A percentile compares a stretch with the other conserved stretches of the same genome.
Conservation (phyloP, 1,140 invertebrate species). For the Drosophila willistoni region DNA sequence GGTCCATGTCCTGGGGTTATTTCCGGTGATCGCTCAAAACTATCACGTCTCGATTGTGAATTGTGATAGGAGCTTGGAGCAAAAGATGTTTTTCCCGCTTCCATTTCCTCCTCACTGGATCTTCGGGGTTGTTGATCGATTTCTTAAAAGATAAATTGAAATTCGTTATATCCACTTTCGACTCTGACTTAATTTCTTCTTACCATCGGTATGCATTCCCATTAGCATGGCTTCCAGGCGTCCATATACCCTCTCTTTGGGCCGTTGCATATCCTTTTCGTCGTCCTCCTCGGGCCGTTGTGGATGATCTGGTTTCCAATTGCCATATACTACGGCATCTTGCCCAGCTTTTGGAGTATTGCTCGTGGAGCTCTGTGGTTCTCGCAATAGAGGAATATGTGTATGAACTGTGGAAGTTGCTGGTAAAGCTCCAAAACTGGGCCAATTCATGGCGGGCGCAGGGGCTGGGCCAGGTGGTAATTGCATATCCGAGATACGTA, state of each 20-base stretch:
- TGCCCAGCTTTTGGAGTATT: constrained; percentile 21
- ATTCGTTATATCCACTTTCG: neutral
- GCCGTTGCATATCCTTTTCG: neutral
- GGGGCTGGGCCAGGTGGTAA: constrained; percentile 11
- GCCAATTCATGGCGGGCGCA: constrained; percentile 21
- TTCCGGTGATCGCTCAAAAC: constrained; percentile 56
- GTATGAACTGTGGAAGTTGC: constrained; percentile 62
- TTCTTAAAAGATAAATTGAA: constrained; percentile 14
- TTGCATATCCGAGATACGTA: constrained; percentile 67
- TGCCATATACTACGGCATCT: constrained; percentile 71
- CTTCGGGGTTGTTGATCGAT: constrained; percentile 26
- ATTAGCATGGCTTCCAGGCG: constrained; percentile 68
- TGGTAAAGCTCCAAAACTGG: constrained; percentile 34
- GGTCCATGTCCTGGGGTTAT: neutral
- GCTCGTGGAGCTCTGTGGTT: constrained; percentile 25
- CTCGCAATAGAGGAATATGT: constrained; percentile 60
- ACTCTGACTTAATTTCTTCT: neutral
- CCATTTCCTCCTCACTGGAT: constrained; percentile 47
- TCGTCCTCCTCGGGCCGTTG: constrained; percentile 31
- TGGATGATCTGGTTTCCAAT: constrained; percentile 75
- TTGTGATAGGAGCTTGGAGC: constrained; percentile 41
- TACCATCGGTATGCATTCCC: constrained; percentile 61
- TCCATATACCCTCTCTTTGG: constrained; percentile 57
- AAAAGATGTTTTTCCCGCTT: constrained; percentile 11
- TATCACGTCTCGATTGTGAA: constrained; percentile 31